Base-by-base conservation (phyloP, 2,797 vertebrate genomes). In the Vireo griseus region DNA sequence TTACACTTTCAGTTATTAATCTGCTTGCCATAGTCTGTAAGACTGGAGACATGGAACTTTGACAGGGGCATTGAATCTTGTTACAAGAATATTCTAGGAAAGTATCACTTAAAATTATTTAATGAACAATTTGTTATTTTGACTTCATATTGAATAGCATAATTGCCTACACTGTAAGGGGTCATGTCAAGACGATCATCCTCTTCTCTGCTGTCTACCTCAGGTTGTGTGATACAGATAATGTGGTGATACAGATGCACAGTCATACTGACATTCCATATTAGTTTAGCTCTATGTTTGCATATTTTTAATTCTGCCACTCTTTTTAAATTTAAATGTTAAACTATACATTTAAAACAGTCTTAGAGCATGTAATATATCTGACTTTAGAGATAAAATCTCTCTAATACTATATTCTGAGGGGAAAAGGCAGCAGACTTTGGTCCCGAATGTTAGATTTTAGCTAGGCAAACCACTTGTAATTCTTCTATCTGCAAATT, bases 121-220 rank as follows among this genome's bases (percentile, higher is more conserved):
- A 90, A 78, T 2, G 35, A 93, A 73, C 76, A 84, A 94, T 95
- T 93, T 95, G 44, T 94, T 96, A 93, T 94, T 95, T 96, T 94
- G 65, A 90, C 90, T 96, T 91, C 57, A 37, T 59, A 55, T 81
- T 82, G 44, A 48, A 31, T 82, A 68, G 29, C 68, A 73, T 83
- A 86, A 83, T 75, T 94, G 62, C 79, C 79, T 81, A 24, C 39
- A 58, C 39, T 51, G 21, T 72, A 72, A 86, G n/a, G 42, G 0
- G 0, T 61, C 47, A 16, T 59, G 52, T 87, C 74, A 87, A 85
- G 81, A 73, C 22, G 13, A 5, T 85, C 37, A 86, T 94, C 51
- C 37, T 90, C 44, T 90, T 51, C 31, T 68, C 1, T 61, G 45
- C 78, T 94, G 26, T 76, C 84, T 88, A 5, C 55, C 58, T 91